Percentiles rank a stretch among this genome's conserved stretches.
phyloP scores from a whole-genome alignment of 2,888 invertebrate genomes.

The Protula sp. region DNA sequence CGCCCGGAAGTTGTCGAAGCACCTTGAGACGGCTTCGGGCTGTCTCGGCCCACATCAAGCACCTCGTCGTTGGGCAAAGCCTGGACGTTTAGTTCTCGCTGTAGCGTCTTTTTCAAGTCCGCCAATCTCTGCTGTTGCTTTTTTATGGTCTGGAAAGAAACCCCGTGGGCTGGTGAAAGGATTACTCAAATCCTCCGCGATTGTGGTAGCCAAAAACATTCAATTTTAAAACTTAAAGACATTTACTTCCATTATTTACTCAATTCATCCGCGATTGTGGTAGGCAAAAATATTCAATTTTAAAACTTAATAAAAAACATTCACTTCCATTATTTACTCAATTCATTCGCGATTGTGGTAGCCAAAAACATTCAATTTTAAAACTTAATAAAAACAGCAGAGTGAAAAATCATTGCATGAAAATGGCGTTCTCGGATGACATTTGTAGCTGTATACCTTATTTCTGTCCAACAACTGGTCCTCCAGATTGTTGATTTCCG shows the following conservation, averaged over 20 bases:
- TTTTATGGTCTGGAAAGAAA: conserved; percentile 59
- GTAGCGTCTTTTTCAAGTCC: conserved; percentile 86
- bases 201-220: background rate
- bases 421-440: no score
- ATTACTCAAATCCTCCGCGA: background rate
- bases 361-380: background rate
- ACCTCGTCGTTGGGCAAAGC: conserved; percentile 51
- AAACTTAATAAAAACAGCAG: no score
- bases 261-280: background rate
- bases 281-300: background rate
- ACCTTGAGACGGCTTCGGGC: background rate
- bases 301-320: background rate
- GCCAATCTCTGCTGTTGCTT: conserved; percentile 79
- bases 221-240: background rate
- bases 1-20: background rate
- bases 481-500: conserved; percentile 58
- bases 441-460: no score
- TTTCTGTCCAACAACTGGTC: conserved; percentile 64
- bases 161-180: background rate
- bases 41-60: background rate
- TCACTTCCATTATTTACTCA: background rate
- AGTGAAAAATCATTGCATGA: no score
- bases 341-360: background rate
- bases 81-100: conserved; percentile 68
- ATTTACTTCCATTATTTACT: background rate